Conservation (phyloP, 2,113 vertebrate species). For the Pygoscelis adeliae region DNA sequence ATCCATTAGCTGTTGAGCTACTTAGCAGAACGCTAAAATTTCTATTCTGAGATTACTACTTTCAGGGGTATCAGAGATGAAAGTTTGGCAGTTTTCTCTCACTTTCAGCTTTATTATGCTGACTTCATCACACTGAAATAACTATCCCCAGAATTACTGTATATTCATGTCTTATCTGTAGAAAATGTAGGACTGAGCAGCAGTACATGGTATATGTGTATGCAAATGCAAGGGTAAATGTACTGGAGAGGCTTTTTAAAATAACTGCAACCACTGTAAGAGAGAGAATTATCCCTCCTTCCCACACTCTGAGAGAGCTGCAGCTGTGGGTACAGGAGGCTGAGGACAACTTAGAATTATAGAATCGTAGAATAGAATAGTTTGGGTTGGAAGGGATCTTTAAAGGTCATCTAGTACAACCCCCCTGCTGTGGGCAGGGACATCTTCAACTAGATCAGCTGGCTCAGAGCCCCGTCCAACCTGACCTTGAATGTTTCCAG, state of each 20-base stretch:
- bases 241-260: background rate
- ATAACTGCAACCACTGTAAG: background rate
- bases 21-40: background rate
- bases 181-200: background rate
- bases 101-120: background rate
- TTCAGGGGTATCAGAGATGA: background rate
- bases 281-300: background rate
- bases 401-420: too few species aligned
- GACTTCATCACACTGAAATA: background rate
- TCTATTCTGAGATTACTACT: background rate
- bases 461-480: too few species aligned
- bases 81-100: constrained; percentile 15
- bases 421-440: too few species aligned
- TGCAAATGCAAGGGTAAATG: background rate
- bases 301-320: background rate
- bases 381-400: too few species aligned
- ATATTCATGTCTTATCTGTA: background rate
- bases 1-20: background rate
- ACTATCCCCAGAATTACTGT: background rate
- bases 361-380: too few species aligned
- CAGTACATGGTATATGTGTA: background rate
- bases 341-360: background rate
- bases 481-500: too few species aligned
- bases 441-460: too few species aligned
- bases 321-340: background rate